Conservation (phyloP, 2,888 invertebrate species). For the Anthophora plumipes region DNA sequence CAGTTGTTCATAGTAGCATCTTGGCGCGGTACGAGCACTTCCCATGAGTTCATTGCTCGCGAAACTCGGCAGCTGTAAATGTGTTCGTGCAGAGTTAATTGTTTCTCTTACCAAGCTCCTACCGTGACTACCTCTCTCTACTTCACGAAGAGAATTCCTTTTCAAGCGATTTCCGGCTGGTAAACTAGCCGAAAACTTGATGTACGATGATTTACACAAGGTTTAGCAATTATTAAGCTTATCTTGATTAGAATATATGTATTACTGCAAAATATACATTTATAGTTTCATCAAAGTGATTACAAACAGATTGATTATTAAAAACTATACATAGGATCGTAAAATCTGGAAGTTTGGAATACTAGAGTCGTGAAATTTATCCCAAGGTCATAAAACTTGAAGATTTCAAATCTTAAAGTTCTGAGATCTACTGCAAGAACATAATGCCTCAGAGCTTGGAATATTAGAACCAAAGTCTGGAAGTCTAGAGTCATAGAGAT, state of each 20-base stretch:
- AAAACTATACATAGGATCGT: too few species aligned
- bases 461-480: too few species aligned
- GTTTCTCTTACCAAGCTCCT: constrained; percentile 43
- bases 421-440: too few species aligned
- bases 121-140: constrained; percentile 22
- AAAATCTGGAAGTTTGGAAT: too few species aligned
- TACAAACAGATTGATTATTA: too few species aligned
- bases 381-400: too few species aligned
- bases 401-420: too few species aligned
- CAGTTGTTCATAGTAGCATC: constrained; percentile 22
- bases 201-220: background rate
- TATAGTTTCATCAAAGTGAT: too few species aligned
- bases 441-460: too few species aligned
- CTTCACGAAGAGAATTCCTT: constrained; percentile 27
- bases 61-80: constrained; percentile 42
- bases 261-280: too few species aligned
- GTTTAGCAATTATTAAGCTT: background rate
- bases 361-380: too few species aligned
- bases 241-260: background rate
- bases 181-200: background rate
- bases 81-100: constrained; percentile 45
- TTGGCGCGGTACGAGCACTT: constrained; percentile 37
- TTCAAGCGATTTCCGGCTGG: background rate
- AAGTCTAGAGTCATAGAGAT: too few species aligned
- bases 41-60: constrained; percentile 54